Evolutionary conservation across 2,888 invertebrate genomes (phyloP), one percentile per base, ranked within the genome.

Genomic region (Andrena dorsata): DNA sequence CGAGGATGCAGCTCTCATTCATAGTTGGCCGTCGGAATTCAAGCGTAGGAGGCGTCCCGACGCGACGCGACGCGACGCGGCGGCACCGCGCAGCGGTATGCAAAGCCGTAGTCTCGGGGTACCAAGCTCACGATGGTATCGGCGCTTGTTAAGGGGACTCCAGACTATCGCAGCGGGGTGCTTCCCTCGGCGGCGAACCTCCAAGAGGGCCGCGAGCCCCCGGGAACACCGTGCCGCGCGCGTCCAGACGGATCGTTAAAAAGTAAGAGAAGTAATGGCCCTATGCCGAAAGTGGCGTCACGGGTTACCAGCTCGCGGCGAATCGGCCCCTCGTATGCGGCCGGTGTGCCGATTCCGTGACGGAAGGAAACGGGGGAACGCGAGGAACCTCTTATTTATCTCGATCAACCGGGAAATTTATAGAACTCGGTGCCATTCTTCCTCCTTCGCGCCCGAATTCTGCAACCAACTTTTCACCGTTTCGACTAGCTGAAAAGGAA

Each of bases 231-330:
- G 41, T 41, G 41, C 41, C 41, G 81, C 88, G 84, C 71, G 79
- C 87, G 85, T 90, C 89, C 89, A 89, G 88, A 90, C 90, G 90
- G 87, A 90, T 91, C 89, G 88, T 91, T 91, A 90, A 91, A 90
- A 85, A 85, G 88, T 83, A 87, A 81, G 88, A 86, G 85, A 88
- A 88, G 83, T 88, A 88, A 88, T 88, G 85, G 83, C 79, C 86
- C 83, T 83, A 56, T 83, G 88, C 85, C 87, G 81, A 87, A 87
- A 87, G 70, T 88, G 86, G 84, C 84, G 86, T 87, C 85, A 80
- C 65, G 78, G 83, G 68, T 70, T 78, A 61, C 75, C 76, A 49
- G 51, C 70, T 47, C 70, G 61, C 76, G 70, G 64, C 51, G 72
- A 74, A 76, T 66, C 76, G 73, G 13, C 63, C 30, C 41, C 28